Conservation (phyloP, 2,113 vertebrate genomes). For the Mustela lutreola region DNA sequence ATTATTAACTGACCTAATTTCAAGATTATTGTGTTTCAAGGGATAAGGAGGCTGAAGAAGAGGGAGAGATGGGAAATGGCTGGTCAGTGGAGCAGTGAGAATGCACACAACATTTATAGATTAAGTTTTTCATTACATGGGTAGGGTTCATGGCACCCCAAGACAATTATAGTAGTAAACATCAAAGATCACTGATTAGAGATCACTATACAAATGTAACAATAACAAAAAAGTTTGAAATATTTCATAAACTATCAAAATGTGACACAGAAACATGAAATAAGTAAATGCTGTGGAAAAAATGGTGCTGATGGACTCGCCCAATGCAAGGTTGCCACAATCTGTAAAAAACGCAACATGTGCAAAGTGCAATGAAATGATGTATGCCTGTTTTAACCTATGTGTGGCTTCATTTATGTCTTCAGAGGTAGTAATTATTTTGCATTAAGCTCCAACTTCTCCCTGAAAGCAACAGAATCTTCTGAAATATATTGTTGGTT, state of each 20-base stretch:
- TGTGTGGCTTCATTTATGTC: slow-evolving; percentile 56
- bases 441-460: slow-evolving; percentile 52
- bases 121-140: not conserved
- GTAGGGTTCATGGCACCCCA: not conserved
- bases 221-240: not conserved
- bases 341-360: not conserved
- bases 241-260: not conserved
- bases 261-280: not conserved
- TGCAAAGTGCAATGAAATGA: not conserved
- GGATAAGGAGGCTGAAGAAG: not conserved
- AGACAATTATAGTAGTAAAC: not conserved
- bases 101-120: not conserved
- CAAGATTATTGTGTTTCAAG: not conserved
- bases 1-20: not conserved
- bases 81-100: not conserved
- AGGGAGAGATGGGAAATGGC: not conserved
- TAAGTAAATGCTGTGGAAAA: not conserved
- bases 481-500: slow-evolving; percentile 30
- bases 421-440: slow-evolving; percentile 41
- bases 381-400: not conserved
- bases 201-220: not conserved
- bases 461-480: slow-evolving; percentile 44
- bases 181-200: not conserved
- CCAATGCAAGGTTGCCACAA: not conserved
- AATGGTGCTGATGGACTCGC: not conserved